Percentiles rank a stretch among this genome's conserved stretches.
Conservation (phyloP, 2,797 vertebrate genomes). For the Podargus strigoides region DNA sequence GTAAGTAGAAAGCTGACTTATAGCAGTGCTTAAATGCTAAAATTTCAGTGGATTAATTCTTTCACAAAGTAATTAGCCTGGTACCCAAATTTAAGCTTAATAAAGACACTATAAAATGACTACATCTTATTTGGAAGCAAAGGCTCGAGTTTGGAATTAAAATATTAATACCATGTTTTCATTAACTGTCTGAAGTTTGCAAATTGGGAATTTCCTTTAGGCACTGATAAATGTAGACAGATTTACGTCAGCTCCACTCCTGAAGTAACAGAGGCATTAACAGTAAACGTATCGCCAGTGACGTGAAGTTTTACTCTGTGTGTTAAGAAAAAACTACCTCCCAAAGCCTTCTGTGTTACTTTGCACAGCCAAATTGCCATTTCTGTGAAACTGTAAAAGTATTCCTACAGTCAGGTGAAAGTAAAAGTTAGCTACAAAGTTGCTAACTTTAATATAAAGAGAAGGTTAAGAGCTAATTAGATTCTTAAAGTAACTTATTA, state of each 20-base stretch:
- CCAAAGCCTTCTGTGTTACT: not conserved
- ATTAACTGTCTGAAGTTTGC: not conserved
- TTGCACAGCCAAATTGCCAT: not conserved
- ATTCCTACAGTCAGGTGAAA: not conserved
- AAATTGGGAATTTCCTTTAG: not conserved
- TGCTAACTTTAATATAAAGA: not conserved
- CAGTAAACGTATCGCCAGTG: not conserved
- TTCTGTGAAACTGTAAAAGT: not conserved
- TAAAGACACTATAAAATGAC: not conserved
- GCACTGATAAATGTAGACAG: not conserved
- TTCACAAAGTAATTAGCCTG: not conserved
- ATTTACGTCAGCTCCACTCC: not conserved
- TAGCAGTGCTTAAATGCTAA: not conserved
- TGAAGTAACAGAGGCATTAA: not conserved
- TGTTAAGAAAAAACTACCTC: not conserved
- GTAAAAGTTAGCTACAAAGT: not conserved
- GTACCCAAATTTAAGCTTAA: not conserved
- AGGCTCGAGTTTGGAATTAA: not conserved
- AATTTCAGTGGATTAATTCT: not conserved
- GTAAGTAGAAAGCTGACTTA: not conserved
- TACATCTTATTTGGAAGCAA: not conserved
- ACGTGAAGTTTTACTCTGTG: not conserved
- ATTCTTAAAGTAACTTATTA: not conserved
- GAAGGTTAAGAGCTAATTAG: not conserved
- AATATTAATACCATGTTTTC: not conserved